These are phyloP conservation scores for Seira sanloemensis DNA, from an alignment of 2,888 invertebrate genomes.

Conservation along the genomic window DNA sequence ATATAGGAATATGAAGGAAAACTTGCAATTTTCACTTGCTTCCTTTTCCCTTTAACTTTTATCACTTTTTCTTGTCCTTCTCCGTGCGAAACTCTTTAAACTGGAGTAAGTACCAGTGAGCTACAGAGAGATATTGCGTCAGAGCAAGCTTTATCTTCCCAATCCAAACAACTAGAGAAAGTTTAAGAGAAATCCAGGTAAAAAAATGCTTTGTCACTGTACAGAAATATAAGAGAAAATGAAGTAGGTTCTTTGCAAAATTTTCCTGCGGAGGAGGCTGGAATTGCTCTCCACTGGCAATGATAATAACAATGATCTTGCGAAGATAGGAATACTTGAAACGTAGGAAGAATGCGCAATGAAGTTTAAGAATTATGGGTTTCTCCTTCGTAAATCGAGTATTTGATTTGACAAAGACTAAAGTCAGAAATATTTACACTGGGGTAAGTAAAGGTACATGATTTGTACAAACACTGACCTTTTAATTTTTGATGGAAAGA, in stretches of 20 bases:
- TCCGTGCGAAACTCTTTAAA: conserved; percentile 6
- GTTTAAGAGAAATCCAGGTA: neutral
- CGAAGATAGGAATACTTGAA: neutral
- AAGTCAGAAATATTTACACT: neutral
- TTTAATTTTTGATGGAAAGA: neutral
- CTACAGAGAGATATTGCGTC: neutral
- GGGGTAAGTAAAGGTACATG: neutral
- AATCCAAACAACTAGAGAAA: neutral
- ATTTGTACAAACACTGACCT: neutral
- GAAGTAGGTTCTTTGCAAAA: neutral
- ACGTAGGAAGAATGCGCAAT: neutral
- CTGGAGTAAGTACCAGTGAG: neutral
- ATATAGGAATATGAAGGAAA: neutral
- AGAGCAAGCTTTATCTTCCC: neutral
- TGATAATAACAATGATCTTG: conserved; percentile 4
- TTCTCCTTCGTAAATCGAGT: no score
- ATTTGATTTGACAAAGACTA: no score
- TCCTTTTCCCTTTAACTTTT: conserved; percentile 17
- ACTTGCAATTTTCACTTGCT: conserved; percentile 45
- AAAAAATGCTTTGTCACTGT: neutral
- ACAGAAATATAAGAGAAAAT: no score
- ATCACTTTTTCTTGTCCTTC: neutral
- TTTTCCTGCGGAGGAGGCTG: neutral
- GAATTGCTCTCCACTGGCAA: neutral
- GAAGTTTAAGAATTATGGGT: neutral